These are phyloP conservation scores for Cataglyphis cursor DNA, from an alignment of 2,888 invertebrate genomes.

Conservation along the genomic window DNA sequence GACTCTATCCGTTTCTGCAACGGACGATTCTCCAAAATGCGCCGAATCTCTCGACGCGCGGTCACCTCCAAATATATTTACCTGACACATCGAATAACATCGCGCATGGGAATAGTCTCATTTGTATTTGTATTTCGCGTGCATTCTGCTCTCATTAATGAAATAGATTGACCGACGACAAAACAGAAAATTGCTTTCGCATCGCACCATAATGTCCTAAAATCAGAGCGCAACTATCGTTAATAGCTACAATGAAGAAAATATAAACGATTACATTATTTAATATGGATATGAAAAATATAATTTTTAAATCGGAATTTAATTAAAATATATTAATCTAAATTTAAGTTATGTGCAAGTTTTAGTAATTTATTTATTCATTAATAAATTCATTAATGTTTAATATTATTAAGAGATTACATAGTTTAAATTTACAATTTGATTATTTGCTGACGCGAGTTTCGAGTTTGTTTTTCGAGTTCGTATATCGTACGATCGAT, in stretches of 20 bases:
- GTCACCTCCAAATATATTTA: slow-evolving; percentile 28
- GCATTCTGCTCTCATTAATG: slow-evolving; percentile 37
- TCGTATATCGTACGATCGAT: neutral
- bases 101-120: slow-evolving; percentile 49
- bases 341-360: neutral
- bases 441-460: neutral
- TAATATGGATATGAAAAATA: neutral
- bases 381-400: neutral
- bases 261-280: neutral
- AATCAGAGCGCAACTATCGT: slow-evolving; percentile 15
- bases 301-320: neutral
- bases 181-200: slow-evolving; percentile 32
- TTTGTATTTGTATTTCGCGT: slow-evolving; percentile 37
- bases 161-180: slow-evolving; percentile 28
- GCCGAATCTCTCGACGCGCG: slow-evolving; percentile 31
- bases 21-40: slow-evolving; percentile 38
- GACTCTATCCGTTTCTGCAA: slow-evolving; percentile 40
- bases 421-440: neutral
- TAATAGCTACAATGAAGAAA: neutral
- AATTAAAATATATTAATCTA: neutral
- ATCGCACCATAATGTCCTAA: neutral
- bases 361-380: neutral
- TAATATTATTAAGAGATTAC: neutral
- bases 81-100: slow-evolving; percentile 22
- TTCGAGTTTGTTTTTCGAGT: slow-evolving; percentile 10